Percentiles rank a stretch among this genome's conserved stretches.
Conservation (phyloP, 2,113 vertebrate species). For the Sminthopsis crassicaudata region DNA sequence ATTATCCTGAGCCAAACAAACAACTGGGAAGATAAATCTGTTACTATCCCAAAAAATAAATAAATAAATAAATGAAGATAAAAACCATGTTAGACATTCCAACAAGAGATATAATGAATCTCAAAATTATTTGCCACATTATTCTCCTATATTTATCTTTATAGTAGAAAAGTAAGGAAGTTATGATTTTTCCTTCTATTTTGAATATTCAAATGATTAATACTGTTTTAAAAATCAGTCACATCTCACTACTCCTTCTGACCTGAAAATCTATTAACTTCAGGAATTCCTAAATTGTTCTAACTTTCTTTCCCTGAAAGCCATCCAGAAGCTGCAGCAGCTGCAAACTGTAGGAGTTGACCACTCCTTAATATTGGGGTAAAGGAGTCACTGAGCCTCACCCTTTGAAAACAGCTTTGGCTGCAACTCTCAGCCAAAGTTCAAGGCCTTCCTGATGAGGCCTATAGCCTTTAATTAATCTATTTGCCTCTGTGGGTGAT, state of each 20-base stretch:
- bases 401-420: constrained; percentile 75
- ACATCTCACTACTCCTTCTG: constrained; percentile 13
- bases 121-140: background rate
- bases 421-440: constrained; percentile 52
- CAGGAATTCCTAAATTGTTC: constrained; percentile 56
- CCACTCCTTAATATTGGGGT: constrained; percentile 58
- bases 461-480: constrained; percentile 60
- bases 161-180: constrained; percentile 8
- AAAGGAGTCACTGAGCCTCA: constrained; percentile 73
- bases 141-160: background rate
- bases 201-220: background rate
- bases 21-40: background rate
- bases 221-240: constrained; percentile 55
- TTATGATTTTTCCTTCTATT: background rate
- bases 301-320: constrained; percentile 57
- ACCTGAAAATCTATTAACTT: constrained; percentile 8
- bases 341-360: constrained; percentile 66
- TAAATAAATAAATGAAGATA: too few relatives aligned
- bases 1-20: constrained; percentile 30
- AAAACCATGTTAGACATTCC: background rate
- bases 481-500: constrained; percentile 59
- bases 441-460: constrained; percentile 62
- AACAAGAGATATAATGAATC: constrained; percentile 17
- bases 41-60: constrained; percentile 14
- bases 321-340: constrained; percentile 56